Evolutionary conservation across 30 jellyfish, hydroid and myxozoan genomes (phyloP), one percentile per base, ranked within the genome.

Genomic region (Turritopsis dohrnii): DNA sequence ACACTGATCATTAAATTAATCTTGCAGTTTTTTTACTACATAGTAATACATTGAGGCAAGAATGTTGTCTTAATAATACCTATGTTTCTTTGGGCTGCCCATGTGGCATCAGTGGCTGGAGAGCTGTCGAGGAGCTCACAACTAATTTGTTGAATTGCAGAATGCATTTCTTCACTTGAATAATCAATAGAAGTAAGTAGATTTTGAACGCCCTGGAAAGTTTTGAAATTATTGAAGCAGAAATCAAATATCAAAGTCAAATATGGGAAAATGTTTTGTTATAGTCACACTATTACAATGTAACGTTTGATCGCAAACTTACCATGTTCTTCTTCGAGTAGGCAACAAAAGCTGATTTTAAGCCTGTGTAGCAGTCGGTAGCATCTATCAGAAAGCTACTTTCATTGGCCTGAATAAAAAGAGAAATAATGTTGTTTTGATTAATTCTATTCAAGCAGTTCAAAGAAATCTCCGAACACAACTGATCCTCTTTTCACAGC

Each of bases 21-120:
- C n/a, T n/a, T n/a, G n/a, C n/a, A n/a, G n/a, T n/a, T n/a, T n/a
- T n/a, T n/a, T n/a, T n/a, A n/a, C n/a, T n/a, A n/a, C n/a, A n/a
- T n/a, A n/a, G n/a, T n/a, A 29, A 19, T n/a, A 0, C 8, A 1
- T 27, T 7, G 9, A 29, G 30, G 5, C 25, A 18, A 0, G 1
- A 7, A 1, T 25, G 3, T 9, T 72, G 83, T n/a, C n/a, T n/a
- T n/a, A n/a, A n/a, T n/a, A n/a, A 52, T 65, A 92, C 96, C 90
- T 29, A 74, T 19, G 54, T 65, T 52, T n/a, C 90, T 71, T 26
- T 83, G 90, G 20, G 80, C 90, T 21, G 99, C 97, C 99, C 99
- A 94, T 79, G 97, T 83, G 29, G 99, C 97, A 81, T 94, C 99
- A 18, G 99, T 85, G 65, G 86, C 95, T 26, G 99, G 96, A 19